Conservation (phyloP, 1,140 invertebrate species). For the Drosophila sp. region DNA sequence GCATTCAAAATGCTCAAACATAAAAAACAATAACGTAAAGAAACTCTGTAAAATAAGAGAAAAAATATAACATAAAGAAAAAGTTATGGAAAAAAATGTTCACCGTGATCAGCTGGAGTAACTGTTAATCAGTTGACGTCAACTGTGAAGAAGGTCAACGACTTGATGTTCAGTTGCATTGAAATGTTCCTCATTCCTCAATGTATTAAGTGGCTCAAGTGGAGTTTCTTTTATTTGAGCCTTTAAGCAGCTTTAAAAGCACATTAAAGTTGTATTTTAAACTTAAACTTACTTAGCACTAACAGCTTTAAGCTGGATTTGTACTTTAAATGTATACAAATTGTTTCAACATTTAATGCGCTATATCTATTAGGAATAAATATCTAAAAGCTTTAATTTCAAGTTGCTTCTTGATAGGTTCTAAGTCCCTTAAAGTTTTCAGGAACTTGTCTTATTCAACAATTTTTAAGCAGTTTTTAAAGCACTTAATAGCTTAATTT, state of each 20-base stretch:
- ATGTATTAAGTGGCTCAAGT: conserved; percentile 5
- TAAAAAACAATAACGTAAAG: too few relatives aligned
- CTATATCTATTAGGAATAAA: too few relatives aligned
- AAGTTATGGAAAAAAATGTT: neutral
- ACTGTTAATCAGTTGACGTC: conserved; percentile 29
- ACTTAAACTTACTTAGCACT: too few relatives aligned
- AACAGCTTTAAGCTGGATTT: too few relatives aligned
- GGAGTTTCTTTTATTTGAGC: neutral
- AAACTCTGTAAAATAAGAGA: conserved; percentile 22
- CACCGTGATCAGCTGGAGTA: conserved; percentile 20
- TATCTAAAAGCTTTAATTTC: too few relatives aligned
- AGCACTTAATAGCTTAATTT: neutral
- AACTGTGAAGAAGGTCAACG: conserved; percentile 25
- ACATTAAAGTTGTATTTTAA: neutral
- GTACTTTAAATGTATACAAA: too few relatives aligned
- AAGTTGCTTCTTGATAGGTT: too few relatives aligned
- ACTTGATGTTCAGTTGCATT: conserved; percentile 16
- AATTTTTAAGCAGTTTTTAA: neutral
- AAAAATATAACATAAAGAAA: neutral
- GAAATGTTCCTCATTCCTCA: neutral
- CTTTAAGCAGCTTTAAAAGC: conserved; percentile 1
- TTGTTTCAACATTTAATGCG: too few relatives aligned
- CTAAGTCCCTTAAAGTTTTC: too few relatives aligned
- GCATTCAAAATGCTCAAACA: conserved; percentile 49
- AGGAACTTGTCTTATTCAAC: too few relatives aligned